Evolutionary conservation across 2,113 vertebrate genomes (phyloP).

Genomic region (Stercorarius parasiticus): DNA sequence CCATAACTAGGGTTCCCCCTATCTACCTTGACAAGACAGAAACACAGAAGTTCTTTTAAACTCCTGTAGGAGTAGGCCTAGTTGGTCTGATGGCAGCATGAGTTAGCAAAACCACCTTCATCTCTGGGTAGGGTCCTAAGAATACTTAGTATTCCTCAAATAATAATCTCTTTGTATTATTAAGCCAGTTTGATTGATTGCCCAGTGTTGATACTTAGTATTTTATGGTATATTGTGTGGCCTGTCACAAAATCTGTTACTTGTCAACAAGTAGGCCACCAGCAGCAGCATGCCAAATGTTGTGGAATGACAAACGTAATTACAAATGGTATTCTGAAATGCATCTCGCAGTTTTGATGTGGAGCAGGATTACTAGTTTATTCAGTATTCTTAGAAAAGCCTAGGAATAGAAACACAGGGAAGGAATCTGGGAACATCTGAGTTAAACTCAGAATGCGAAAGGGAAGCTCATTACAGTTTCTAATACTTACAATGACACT

Average conservation of each 20-base stretch:
- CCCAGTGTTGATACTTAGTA: conserved; percentile 46
- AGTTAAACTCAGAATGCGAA: not conserved
- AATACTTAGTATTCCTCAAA: not conserved
- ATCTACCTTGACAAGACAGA: not conserved
- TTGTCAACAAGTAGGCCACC: conserved; percentile 64
- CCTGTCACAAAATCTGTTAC: conserved; percentile 61
- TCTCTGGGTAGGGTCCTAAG: not conserved
- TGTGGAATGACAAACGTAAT: conserved; percentile 56
- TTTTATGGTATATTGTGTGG: conserved; percentile 65
- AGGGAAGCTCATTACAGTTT: not conserved
- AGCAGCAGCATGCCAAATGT: conserved; percentile 45
- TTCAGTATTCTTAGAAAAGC: not conserved
- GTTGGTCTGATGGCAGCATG: not conserved
- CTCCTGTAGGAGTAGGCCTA: not conserved
- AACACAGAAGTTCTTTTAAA: not conserved
- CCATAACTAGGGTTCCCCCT: not conserved
- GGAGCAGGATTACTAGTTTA: not conserved
- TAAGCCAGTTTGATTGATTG: conserved; percentile 40
- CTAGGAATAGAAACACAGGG: not conserved
- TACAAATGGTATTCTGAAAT: conserved; percentile 47
- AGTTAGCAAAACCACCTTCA: not conserved
- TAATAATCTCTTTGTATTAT: conserved; percentile 41
- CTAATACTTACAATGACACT: not conserved
- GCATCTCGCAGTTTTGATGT: conserved; percentile 2
- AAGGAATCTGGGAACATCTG: not conserved